Evolutionary conservation across 2,113 vertebrate genomes (phyloP), one percentile per base, ranked within the genome.

Genomic region (Poeciliopsis occidentalis): DNA sequence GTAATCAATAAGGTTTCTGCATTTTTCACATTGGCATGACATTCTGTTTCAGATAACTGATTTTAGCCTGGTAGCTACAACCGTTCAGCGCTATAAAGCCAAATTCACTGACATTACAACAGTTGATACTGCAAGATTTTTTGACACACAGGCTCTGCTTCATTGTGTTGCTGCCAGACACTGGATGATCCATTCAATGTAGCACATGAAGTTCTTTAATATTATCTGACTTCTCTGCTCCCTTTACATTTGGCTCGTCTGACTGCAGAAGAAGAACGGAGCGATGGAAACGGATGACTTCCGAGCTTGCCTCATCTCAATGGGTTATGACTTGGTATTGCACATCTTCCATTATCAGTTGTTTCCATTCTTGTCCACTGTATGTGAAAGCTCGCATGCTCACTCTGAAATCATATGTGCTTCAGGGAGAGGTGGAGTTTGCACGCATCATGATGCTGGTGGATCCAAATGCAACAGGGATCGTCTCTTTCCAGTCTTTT

Each of bases 261-360:
- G 19, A 61, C 75, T 87, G 84, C 89, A 99, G 98, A 99, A 97
- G 94, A 99, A 98, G 95, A 98, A 99, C 12, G 96, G 97, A 69
- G 95, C 96, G 51, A 99, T 99, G 98, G 98, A 99, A 73, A 96
- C 98, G 0, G 94, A 95, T 44, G 98, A 99, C 91, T 99, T 99
- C 93, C 95, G 98, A 93, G 98, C 98, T 86, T 99, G 98, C 91
- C 94, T 99, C 76, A 99, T 99, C 93, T 99, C 98, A 71, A 99
- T 99, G 98, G 98, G 98, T 80, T 99, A 99, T 78, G 98, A 99
- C 88, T 91, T 99, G 97, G 97, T 99, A 97, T 72, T 95, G 1
- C 29, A 7, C 61, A 77, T 74, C 6, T 1, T 32, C 15, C 30
- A 3, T 62, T 54, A 26, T n/a, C 26, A 30, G 24, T 17, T 29